phyloP scores from a whole-genome alignment of 2,888 invertebrate genomes.

The Tiliacea citrago region DNA sequence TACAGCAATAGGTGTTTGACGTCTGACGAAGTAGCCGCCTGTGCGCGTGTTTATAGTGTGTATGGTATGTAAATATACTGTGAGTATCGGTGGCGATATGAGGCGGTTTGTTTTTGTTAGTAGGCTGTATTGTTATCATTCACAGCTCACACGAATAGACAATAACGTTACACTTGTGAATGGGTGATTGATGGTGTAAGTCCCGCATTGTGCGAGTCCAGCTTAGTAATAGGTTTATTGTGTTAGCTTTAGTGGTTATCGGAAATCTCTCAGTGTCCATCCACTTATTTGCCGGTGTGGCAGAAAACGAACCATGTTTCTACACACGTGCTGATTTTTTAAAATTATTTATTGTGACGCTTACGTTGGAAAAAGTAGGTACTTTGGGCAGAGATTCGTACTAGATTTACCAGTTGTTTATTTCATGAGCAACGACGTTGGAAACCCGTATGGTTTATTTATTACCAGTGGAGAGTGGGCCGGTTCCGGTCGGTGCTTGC shows the following conservation, averaged over 20 bases:
- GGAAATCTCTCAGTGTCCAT: conserved; percentile 46
- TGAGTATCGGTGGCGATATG: conserved; percentile 65
- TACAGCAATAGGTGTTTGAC: conserved; percentile 65
- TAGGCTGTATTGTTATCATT: conserved; percentile 75
- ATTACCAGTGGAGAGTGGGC: conserved; percentile 77
- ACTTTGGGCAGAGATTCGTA: conserved; percentile 14
- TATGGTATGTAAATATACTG: conserved; percentile 70
- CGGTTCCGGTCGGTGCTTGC: conserved; percentile 79
- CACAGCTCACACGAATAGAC: conserved; percentile 70
- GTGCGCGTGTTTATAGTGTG: conserved; percentile 72
- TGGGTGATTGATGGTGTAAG: conserved; percentile 61
- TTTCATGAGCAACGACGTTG: conserved; percentile 63
- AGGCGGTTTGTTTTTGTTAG: conserved; percentile 77
- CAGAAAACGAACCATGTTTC: background rate
- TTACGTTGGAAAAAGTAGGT: background rate
- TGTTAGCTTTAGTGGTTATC: conserved; percentile 46
- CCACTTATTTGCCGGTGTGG: conserved; percentile 22
- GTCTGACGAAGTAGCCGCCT: conserved; percentile 62
- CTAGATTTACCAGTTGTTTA: conserved; percentile 59
- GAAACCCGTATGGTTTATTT: conserved; percentile 77
- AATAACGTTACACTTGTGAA: conserved; percentile 65
- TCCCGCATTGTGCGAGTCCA: conserved; percentile 65
- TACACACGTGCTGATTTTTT: background rate
- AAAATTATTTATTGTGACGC: background rate
- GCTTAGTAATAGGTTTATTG: conserved; percentile 57